Base-by-base conservation (phyloP, 2,888 invertebrate genomes). In the Tetranychus truncatus region DNA sequence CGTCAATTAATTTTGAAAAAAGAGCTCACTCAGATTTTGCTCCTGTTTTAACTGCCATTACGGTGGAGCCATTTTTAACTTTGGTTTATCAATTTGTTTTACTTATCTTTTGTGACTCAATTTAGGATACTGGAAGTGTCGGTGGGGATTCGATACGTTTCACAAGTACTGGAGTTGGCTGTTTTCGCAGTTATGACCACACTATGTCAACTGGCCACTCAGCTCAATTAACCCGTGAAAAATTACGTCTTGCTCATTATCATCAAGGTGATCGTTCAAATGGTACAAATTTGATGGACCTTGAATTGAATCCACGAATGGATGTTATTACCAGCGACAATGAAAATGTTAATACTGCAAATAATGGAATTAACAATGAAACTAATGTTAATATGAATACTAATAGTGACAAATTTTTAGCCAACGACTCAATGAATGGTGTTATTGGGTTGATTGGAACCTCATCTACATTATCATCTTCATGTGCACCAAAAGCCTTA, bases 101-200 rank as follows among this genome's bases (percentile, higher is more conserved):
- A 24, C 9, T 69, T 1, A 69, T 24, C 21, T 69, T 21, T 69
- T 20, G 20, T 69, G 6, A 69, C 6, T 44, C 44, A 9, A 11
- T 20, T 72, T 24, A 77, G 21, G 79, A 79, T 71, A 77, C 78
- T 7, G 75, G 74, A 15, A 79, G 79, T 66, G 55, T 79, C 15
- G 79, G 79, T 6, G 79, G 77, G 18, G 79, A 79, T 15, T 79
- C 79, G 11, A 76, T 78, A 74, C 75, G 77, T 75, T 76, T 77
- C 34, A 80, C 80, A n/a, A 78, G 80, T 77, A 82, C 82, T 11
- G 83, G 83, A n/a, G 81, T 82, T 6, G 83, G 83, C 11, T 83
- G 83, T 77, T 83, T 81, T 78, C 81, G 81, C 77, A 82, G 82
- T 77, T 82, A 82, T 79, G 83, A 83, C 74, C 82, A 82, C 77